These are phyloP conservation scores for Cheilosia vernalis DNA, from an alignment of 2,888 invertebrate genomes.

Conservation along the genomic window DNA sequence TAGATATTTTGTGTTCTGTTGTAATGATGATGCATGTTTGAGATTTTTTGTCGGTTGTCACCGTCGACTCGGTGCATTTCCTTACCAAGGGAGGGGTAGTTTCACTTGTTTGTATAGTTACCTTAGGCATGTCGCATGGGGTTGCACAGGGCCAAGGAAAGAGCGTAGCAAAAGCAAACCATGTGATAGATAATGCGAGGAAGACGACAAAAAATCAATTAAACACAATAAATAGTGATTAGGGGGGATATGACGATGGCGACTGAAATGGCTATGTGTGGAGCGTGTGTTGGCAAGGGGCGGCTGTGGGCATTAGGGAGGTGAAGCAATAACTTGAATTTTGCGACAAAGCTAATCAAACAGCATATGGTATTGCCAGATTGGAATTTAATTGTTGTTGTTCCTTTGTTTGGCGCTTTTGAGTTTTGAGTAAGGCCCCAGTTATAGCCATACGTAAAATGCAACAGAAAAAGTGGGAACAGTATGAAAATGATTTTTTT, in stretches of 20 bases:
- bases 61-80: neutral
- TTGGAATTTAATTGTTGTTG: neutral
- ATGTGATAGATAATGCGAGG: conserved; percentile 48
- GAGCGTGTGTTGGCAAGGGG: neutral
- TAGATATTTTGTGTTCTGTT: conserved; percentile 59
- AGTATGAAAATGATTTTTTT: too few species aligned
- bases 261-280: neutral
- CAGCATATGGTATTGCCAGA: conserved; percentile 38
- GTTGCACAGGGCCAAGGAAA: conserved; percentile 26
- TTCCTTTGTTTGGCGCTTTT: too few species aligned
- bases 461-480: too few species aligned
- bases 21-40: conserved; percentile 70
- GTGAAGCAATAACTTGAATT: conserved; percentile 39
- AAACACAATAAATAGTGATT: conserved; percentile 46
- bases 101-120: neutral
- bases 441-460: too few species aligned
- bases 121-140: conserved; percentile 4
- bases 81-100: conserved; percentile 2
- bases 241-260: conserved; percentile 16
- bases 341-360: conserved; percentile 52
- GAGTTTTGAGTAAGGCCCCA: too few species aligned
- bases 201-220: conserved; percentile 43
- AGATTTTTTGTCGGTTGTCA: conserved; percentile 17
- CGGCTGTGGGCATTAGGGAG: neutral
- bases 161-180: conserved; percentile 12